Evolutionary conservation across 2,888 invertebrate genomes (phyloP).

Genomic region (Lycaena phlaeas): DNA sequence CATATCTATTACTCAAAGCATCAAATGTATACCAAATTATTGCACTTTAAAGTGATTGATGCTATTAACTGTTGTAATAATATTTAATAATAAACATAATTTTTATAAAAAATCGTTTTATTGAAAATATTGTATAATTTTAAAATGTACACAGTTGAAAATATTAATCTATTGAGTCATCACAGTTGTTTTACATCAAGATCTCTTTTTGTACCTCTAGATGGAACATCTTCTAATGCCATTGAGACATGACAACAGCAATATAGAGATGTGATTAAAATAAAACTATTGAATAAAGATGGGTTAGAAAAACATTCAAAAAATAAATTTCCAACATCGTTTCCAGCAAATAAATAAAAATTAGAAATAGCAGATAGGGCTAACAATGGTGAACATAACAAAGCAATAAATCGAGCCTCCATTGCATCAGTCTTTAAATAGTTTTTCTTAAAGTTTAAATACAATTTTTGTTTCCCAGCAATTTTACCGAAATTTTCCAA

Average conservation of each 20-base stretch:
- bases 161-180: background rate
- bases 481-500: constrained; percentile 77
- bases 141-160: background rate
- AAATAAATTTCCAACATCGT: constrained; percentile 81
- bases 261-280: constrained; percentile 45
- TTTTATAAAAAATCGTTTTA: background rate
- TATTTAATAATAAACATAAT: constrained; percentile 1
- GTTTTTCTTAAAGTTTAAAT: constrained; percentile 50
- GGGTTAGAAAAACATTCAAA: constrained; percentile 69
- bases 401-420: constrained; percentile 77
- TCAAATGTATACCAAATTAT: constrained; percentile 78
- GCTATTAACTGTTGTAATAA: background rate
- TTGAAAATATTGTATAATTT: background rate
- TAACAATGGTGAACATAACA: constrained; percentile 81
- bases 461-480: constrained; percentile 53
- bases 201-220: constrained; percentile 32
- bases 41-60: constrained; percentile 31
- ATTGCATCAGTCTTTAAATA: constrained; percentile 47
- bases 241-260: constrained; percentile 63
- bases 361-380: constrained; percentile 87
- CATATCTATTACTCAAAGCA: constrained; percentile 87
- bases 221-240: constrained; percentile 46
- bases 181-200: background rate
- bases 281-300: constrained; percentile 37
- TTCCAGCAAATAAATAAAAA: constrained; percentile 89